Conservation (phyloP, 2,888 invertebrate genomes). For the Antitype chi region DNA sequence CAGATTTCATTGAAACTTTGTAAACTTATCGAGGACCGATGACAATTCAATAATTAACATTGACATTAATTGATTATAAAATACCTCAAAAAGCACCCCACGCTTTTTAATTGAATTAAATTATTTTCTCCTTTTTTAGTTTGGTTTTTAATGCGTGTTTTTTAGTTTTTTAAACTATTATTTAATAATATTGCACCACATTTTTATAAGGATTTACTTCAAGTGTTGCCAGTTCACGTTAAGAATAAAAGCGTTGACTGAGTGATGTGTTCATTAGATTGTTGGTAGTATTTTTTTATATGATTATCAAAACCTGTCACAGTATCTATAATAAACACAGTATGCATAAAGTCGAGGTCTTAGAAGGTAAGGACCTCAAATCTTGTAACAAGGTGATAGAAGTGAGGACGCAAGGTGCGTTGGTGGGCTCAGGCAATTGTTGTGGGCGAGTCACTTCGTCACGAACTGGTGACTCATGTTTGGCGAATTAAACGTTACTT, state of each 20-base stretch:
- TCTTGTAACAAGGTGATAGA: constrained; percentile 73
- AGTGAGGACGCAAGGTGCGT: constrained; percentile 70
- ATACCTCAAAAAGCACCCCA: too few relatives aligned
- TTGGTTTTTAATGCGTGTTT: too few relatives aligned
- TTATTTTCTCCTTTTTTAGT: too few relatives aligned
- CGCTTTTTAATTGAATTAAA: too few relatives aligned
- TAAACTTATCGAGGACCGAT: too few relatives aligned
- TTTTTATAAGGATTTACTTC: constrained; percentile 1
- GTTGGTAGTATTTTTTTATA: constrained; percentile 22
- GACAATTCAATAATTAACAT: too few relatives aligned
- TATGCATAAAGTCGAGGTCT: constrained; percentile 74
- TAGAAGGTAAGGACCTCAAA: constrained; percentile 74
- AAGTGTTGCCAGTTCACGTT: constrained; percentile 11
- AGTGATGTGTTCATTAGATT: constrained; percentile 10
- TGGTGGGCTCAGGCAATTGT: constrained; percentile 67
- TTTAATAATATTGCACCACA: not conserved
- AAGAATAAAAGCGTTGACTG: constrained; percentile 1
- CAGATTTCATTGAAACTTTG: too few relatives aligned
- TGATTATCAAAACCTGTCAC: constrained; percentile 51
- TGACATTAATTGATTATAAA: too few relatives aligned
- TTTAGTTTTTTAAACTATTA: too few relatives aligned
- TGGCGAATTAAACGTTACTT: constrained; percentile 61
- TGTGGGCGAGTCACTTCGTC: constrained; percentile 67
- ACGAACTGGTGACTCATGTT: constrained; percentile 66
- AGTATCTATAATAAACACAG: constrained; percentile 61